A percentile compares a stretch with the other conserved stretches of the same genome.
Evolutionary conservation across 2,888 invertebrate species (phyloP).

Genomic region (Polydrusus cervinus): DNA sequence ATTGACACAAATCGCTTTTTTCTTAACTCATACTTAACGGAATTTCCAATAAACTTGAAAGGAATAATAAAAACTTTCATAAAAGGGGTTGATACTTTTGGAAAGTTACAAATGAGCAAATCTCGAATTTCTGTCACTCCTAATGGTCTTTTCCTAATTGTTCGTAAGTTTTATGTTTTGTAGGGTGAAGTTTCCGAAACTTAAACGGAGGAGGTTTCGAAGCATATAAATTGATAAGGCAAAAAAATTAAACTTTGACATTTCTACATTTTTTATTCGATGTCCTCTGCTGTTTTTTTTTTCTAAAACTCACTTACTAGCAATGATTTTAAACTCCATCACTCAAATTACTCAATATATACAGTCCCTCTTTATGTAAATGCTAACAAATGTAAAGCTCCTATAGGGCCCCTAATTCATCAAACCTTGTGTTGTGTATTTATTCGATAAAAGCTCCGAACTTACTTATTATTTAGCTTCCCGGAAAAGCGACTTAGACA

Average conservation of each 20-base stretch:
- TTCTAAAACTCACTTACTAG: too few relatives aligned
- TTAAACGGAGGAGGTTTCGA: constrained; percentile 33
- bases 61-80: constrained; percentile 48
- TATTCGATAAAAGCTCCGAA: constrained; percentile 19
- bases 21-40: constrained; percentile 28
- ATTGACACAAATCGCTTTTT: constrained; percentile 7
- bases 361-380: constrained; percentile 27
- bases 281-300: too few relatives aligned
- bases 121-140: constrained; percentile 48
- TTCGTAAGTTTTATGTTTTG: constrained; percentile 47
- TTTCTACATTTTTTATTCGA: neutral
- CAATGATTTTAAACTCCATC: neutral
- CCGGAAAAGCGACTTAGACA: constrained; percentile 29
- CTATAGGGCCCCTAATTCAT: constrained; percentile 26
- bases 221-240: constrained; percentile 28
- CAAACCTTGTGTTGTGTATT: constrained; percentile 13
- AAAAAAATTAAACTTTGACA: too few relatives aligned
- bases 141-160: constrained; percentile 41
- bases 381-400: constrained; percentile 39
- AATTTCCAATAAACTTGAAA: constrained; percentile 43
- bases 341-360: neutral
- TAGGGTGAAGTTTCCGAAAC: constrained; percentile 34
- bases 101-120: constrained; percentile 51
- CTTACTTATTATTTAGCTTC: constrained; percentile 23
- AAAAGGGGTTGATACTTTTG: constrained; percentile 48